Conservation (phyloP, 2,113 vertebrate genomes). For the Cettia cetti region DNA sequence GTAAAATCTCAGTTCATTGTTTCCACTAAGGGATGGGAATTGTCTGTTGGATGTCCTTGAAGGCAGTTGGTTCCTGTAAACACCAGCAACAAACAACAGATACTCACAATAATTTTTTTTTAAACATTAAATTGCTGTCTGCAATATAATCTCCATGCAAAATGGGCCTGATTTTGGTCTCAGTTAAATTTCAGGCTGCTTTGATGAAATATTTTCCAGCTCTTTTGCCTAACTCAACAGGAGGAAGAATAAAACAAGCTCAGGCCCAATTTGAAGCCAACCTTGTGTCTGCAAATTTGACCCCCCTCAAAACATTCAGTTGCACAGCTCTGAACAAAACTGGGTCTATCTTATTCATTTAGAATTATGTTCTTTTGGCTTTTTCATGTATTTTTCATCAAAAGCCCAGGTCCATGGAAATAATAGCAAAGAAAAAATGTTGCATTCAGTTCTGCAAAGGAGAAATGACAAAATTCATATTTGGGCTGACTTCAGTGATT, state of each 20-base stretch:
- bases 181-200: neutral
- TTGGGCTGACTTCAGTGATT: neutral
- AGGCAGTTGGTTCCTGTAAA: neutral
- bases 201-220: neutral
- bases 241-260: neutral
- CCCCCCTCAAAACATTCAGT: neutral
- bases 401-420: neutral
- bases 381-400: constrained; percentile 20
- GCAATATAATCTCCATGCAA: neutral
- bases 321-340: neutral
- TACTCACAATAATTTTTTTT: neutral
- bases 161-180: neutral
- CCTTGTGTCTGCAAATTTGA: neutral
- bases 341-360: neutral
- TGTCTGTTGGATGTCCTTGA: neutral
- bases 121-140: neutral
- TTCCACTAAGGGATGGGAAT: neutral
- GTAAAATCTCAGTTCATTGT: neutral
- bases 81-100: neutral
- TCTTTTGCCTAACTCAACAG: neutral
- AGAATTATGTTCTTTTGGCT: neutral
- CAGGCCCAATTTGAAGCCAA: neutral
- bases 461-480: neutral
- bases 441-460: neutral
- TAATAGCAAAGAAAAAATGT: neutral